Conservation (phyloP, 2,113 vertebrate species). For the Gavialis gangeticus region DNA sequence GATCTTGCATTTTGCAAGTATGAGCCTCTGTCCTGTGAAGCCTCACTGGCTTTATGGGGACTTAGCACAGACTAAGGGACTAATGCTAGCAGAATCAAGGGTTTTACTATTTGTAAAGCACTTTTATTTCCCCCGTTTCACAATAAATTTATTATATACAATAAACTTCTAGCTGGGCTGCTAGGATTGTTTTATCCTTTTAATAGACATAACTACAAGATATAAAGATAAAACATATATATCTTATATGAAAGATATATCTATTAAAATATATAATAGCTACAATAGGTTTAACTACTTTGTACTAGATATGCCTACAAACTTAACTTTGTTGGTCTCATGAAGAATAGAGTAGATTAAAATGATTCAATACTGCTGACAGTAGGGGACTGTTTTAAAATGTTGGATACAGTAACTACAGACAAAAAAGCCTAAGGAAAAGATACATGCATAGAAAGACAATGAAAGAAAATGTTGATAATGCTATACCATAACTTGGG, state of each 20-base stretch:
- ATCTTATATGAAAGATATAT: too few relatives aligned
- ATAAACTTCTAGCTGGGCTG: neutral
- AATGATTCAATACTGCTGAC: neutral
- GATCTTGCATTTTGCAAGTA: neutral
- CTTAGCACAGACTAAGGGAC: slow-evolving; percentile 2
- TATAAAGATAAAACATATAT: too few relatives aligned
- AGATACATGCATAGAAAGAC: neutral
- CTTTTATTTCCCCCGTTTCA: neutral
- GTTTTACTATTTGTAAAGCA: neutral
- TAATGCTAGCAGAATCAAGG: neutral
- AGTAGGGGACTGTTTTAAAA: neutral
- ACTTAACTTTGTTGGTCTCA: neutral
- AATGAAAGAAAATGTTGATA: neutral
- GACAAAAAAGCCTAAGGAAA: neutral
- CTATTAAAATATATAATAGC: too few relatives aligned
- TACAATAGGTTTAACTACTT: neutral
- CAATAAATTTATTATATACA: neutral
- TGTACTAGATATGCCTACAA: neutral
- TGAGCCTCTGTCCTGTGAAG: neutral
- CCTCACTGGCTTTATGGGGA: neutral
- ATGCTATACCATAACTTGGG: neutral
- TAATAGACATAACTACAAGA: too few relatives aligned
- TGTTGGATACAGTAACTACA: fast-evolving
- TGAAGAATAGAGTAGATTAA: slow-evolving; percentile 28
- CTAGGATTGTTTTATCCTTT: neutral